Evolutionary conservation across 2,888 invertebrate species (phyloP).

Genomic region (Melinaea marsaeus): DNA sequence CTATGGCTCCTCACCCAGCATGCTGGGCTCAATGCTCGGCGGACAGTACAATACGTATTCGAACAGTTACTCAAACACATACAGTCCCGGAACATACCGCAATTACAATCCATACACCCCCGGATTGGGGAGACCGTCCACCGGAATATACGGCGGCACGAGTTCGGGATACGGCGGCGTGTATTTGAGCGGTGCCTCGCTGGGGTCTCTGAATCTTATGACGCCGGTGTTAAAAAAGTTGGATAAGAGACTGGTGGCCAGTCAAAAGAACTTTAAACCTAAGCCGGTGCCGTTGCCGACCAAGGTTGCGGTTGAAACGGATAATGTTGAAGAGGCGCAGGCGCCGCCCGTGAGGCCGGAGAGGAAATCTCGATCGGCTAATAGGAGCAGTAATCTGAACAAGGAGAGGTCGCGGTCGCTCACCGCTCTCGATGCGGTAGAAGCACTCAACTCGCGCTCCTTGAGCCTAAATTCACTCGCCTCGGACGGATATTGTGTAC

Average conservation of each 20-base stretch:
- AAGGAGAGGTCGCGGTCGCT: conserved; percentile 70
- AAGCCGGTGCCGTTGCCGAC: conserved; percentile 59
- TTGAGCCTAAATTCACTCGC: conserved; percentile 83
- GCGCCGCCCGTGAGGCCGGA: conserved; percentile 54
- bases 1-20: conserved; percentile 69
- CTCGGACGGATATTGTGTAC: conserved; percentile 92
- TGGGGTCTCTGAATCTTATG: conserved; percentile 78
- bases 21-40: conserved; percentile 63
- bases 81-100: conserved; percentile 59
- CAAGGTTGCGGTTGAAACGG: conserved; percentile 47
- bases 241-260: conserved; percentile 68
- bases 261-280: conserved; percentile 72
- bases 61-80: conserved; percentile 58
- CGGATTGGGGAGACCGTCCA: conserved; percentile 62
- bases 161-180: conserved; percentile 83
- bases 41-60: conserved; percentile 63
- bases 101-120: conserved; percentile 70
- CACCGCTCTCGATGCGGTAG: conserved; percentile 55
- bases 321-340: conserved; percentile 32
- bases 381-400: conserved; percentile 48
- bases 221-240: conserved; percentile 75
- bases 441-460: conserved; percentile 72
- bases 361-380: conserved; percentile 51
- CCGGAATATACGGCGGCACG: conserved; percentile 80
- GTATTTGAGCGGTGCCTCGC: conserved; percentile 78